These are phyloP conservation scores for Dione vanillae DNA, from an alignment of 2,888 invertebrate genomes.

Conservation along the genomic window DNA sequence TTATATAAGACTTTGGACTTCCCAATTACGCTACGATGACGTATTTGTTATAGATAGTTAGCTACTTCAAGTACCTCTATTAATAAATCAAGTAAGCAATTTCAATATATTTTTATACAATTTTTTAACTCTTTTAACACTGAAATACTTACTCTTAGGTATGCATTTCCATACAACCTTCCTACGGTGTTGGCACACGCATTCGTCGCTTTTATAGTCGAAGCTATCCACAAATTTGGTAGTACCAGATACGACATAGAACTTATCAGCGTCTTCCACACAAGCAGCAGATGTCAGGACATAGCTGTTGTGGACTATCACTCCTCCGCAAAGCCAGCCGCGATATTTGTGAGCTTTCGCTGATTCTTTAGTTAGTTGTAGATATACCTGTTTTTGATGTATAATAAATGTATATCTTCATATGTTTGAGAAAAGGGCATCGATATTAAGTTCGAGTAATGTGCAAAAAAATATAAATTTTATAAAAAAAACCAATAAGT, in stretches of 20 bases:
- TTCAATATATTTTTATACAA: no score
- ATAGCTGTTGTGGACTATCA: conserved; percentile 68
- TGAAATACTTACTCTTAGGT: conserved; percentile 70
- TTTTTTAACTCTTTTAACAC: no score
- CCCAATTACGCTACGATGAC: no score
- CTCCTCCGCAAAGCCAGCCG: conserved; percentile 78
- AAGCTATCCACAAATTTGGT: conserved; percentile 73
- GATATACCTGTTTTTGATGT: conserved; percentile 64
- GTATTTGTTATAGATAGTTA: no score
- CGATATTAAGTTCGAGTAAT: no score
- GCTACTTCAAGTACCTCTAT: no score
- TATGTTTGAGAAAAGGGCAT: no score
- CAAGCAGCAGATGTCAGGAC: conserved; percentile 79
- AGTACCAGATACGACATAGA: conserved; percentile 77
- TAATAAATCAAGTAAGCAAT: no score
- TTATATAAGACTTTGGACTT: no score
- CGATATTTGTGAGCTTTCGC: conserved; percentile 77
- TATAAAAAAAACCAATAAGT: no score
- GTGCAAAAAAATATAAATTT: no score
- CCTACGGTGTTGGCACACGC: conserved; percentile 72
- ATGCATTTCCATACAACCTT: conserved; percentile 79
- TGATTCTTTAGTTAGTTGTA: conserved; percentile 75
- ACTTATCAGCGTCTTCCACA: conserved; percentile 77
- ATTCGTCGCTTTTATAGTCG: conserved; percentile 70
- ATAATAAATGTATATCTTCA: no score